These are phyloP conservation scores for Caenorhabditis briggsae DNA, from an alignment of 1,140 invertebrate species.

Conservation along the genomic window DNA sequence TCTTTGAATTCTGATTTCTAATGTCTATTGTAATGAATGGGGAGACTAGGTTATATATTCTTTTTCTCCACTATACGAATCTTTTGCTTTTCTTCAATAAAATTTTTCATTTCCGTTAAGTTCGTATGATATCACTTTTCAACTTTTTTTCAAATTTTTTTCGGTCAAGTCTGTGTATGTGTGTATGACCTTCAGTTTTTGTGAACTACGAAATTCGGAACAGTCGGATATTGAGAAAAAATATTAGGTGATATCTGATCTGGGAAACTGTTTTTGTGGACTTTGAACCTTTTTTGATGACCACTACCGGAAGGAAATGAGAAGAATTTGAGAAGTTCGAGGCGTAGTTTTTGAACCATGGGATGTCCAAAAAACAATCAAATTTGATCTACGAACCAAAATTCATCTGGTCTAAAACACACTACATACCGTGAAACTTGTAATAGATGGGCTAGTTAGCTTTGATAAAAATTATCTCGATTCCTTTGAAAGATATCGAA, in stretches of 20 bases:
- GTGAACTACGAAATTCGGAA: no score
- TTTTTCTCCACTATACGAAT: not conserved
- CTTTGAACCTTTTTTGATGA: not conserved
- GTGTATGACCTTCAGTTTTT: constrained; percentile 34
- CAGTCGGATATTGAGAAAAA: not conserved
- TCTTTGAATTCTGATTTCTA: constrained; percentile 49
- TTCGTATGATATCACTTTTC: constrained; percentile 6
- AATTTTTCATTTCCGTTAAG: not conserved
- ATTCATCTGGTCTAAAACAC: no score
- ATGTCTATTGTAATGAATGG: constrained; percentile 9
- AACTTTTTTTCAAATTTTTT: not conserved
- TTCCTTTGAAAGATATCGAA: no score
- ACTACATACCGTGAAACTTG: no score
- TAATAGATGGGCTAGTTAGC: no score
- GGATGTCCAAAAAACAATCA: no score
- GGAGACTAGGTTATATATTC: constrained; percentile 7
- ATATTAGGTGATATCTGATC: not conserved
- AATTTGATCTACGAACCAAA: no score
- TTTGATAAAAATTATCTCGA: no score
- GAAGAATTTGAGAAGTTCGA: not conserved
- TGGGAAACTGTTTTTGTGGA: not conserved
- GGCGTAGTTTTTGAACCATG: no score
- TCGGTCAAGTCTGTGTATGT: not conserved
- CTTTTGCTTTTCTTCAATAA: not conserved
- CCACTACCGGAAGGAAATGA: not conserved